A percentile compares a stretch with the other conserved stretches of the same genome.
These are phyloP conservation scores for Calyptommatus sinebrachiatus DNA, from an alignment of 2,113 vertebrate genomes.

Conservation along the genomic window DNA sequence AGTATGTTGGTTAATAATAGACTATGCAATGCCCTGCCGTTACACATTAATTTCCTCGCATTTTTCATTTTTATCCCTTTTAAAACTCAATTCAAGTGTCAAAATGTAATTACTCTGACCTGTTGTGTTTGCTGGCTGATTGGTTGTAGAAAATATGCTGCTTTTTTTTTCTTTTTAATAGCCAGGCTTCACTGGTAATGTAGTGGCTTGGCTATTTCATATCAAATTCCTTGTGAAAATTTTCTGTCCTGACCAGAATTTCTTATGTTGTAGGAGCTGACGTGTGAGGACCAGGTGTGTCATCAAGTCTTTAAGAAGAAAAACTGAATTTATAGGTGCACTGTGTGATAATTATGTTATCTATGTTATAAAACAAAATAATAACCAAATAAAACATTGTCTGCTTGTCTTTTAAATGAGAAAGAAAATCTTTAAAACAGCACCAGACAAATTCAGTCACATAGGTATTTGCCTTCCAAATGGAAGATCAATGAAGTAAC, in stretches of 20 bases:
- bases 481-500: slow-evolving; percentile 53
- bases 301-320: slow-evolving; percentile 88
- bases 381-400: slow-evolving; percentile 17
- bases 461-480: slow-evolving; percentile 34
- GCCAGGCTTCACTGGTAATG: slow-evolving; percentile 24
- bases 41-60: slow-evolving; percentile 49
- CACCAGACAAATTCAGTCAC: slow-evolving; percentile 9
- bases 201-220: not conserved
- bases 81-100: slow-evolving; percentile 60
- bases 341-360: not conserved
- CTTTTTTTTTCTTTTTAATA: slow-evolving; percentile 38
- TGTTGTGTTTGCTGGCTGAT: slow-evolving; percentile 35
- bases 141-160: slow-evolving; percentile 29
- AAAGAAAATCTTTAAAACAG: slow-evolving; percentile 30
- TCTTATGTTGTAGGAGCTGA: slow-evolving; percentile 80
- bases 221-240: not conserved
- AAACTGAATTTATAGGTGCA: slow-evolving; percentile 43
- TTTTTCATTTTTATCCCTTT: slow-evolving; percentile 65
- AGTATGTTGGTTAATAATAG: slow-evolving; percentile 49
- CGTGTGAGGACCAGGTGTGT: slow-evolving; percentile 85
- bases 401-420: slow-evolving; percentile 23
- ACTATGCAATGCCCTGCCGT: slow-evolving; percentile 43
- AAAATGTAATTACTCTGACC: slow-evolving; percentile 60
- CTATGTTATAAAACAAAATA: slow-evolving; percentile 12
- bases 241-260: slow-evolving; percentile 35